phyloP scores from a whole-genome alignment of 2,113 vertebrate genomes.

The Dolichotis patagonum region DNA sequence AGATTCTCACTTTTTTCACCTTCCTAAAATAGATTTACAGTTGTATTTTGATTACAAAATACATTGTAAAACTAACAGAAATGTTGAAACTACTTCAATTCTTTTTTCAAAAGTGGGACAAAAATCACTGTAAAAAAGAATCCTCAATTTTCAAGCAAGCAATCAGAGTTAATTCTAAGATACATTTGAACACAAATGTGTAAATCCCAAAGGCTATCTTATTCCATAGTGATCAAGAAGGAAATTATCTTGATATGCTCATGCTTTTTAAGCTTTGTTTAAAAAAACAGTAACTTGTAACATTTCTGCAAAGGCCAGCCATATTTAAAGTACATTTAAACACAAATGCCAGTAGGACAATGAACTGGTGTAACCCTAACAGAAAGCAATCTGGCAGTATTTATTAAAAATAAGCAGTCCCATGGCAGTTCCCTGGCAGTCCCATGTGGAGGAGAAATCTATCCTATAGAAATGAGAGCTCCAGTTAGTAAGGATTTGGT shows the following conservation, averaged over 20 bases:
- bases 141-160: not conserved
- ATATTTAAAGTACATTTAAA: not conserved
- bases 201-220: not conserved
- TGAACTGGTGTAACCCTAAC: not conserved
- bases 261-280: not conserved
- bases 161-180: not conserved
- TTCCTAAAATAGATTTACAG: not conserved
- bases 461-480: not conserved
- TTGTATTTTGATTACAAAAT: not conserved
- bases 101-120: not conserved
- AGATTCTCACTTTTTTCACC: not conserved
- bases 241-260: not conserved
- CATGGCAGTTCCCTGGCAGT: not conserved
- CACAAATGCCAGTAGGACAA: not conserved
- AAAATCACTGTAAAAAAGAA: not conserved
- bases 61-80: not conserved
- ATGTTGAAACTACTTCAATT: not conserved
- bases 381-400: not conserved
- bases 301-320: slow-evolving; percentile 1
- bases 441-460: not conserved
- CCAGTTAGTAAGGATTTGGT: not conserved
- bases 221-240: not conserved
- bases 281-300: not conserved
- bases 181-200: not conserved
- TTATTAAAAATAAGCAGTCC: not conserved